Conservation (phyloP, 2,113 vertebrate genomes). For the Chionodraco myersi region DNA sequence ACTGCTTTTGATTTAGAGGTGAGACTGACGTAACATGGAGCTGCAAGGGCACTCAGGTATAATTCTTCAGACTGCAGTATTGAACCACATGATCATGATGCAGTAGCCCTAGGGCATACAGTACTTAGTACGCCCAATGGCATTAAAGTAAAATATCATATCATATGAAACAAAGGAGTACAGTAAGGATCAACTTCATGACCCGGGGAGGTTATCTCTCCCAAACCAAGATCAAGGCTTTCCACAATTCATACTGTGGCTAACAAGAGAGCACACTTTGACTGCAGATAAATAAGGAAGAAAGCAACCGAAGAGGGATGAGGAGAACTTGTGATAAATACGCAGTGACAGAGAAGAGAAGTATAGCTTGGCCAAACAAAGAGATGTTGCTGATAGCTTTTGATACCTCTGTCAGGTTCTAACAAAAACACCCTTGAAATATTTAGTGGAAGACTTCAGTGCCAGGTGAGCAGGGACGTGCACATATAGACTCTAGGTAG, state of each 20-base stretch:
- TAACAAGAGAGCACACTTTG: conserved; percentile 40
- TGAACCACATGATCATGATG: conserved; percentile 30
- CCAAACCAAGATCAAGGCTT: conserved; percentile 40
- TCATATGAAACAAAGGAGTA: conserved; percentile 15
- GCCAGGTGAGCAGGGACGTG: not conserved
- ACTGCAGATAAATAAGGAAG: conserved; percentile 27
- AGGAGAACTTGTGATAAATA: conserved; percentile 31
- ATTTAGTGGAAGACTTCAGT: conserved; percentile 30
- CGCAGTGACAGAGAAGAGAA: conserved; percentile 32
- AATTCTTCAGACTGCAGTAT: not conserved
- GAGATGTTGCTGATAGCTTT: conserved; percentile 39
- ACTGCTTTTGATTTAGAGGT: not conserved
- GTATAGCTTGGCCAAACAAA: conserved; percentile 44
- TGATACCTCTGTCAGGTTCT: conserved; percentile 35
- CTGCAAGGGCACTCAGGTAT: not conserved
- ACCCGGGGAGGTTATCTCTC: not conserved
- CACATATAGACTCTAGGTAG: too few relatives aligned
- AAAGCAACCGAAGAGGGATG: conserved; percentile 17
- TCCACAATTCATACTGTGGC: conserved; percentile 48
- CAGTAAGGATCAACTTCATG: conserved; percentile 7
- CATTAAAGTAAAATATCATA: conserved; percentile 1
- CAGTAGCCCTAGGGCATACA: conserved; percentile 12
- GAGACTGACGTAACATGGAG: not conserved
- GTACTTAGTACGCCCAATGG: not conserved
- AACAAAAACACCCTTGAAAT: conserved; percentile 43